Percentiles rank a stretch among this genome's conserved stretches.
phyloP scores from a whole-genome alignment of 2,888 invertebrate species.

The Dasysyrphus tricinctus region DNA sequence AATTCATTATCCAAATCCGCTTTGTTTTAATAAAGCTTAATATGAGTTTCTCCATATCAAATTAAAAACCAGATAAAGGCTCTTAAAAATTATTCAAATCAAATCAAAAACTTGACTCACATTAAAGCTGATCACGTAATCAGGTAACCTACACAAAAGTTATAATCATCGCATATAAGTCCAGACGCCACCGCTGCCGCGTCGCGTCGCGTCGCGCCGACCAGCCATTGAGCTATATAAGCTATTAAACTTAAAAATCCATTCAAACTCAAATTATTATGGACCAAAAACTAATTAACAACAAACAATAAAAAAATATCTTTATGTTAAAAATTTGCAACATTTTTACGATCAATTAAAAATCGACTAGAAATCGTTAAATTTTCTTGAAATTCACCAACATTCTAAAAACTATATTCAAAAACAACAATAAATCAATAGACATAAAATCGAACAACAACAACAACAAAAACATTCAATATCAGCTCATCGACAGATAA shows the following conservation, averaged over 20 bases:
- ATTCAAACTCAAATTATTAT: slow-evolving; percentile 44
- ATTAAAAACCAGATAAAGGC: slow-evolving; percentile 7
- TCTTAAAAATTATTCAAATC: slow-evolving; percentile 23
- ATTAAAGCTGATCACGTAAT: slow-evolving; percentile 19
- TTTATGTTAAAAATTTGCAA: slow-evolving; percentile 54
- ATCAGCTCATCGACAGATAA: slow-evolving; percentile 22
- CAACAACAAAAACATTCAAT: slow-evolving; percentile 45
- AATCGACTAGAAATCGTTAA: slow-evolving; percentile 50
- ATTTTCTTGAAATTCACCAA: slow-evolving; percentile 62
- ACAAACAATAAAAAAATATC: slow-evolving; percentile 29
- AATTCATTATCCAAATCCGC: not conserved
- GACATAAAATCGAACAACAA: slow-evolving; percentile 3
- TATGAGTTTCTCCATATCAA: not conserved
- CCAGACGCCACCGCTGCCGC: not conserved
- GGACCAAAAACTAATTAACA: slow-evolving; percentile 33
- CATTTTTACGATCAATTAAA: slow-evolving; percentile 74
- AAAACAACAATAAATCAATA: slow-evolving; percentile 36
- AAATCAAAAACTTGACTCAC: slow-evolving; percentile 13
- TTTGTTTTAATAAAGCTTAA: not conserved
- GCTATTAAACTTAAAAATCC: slow-evolving; percentile 54
- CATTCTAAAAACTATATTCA: slow-evolving; percentile 41
- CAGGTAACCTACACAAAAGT: not conserved
- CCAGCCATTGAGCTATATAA: too few relatives aligned
- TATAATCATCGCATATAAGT: not conserved
- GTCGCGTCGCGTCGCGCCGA: not conserved